These are phyloP conservation scores for Lagopus leucura DNA, from an alignment of 2,113 vertebrate species.

Conservation along the genomic window DNA sequence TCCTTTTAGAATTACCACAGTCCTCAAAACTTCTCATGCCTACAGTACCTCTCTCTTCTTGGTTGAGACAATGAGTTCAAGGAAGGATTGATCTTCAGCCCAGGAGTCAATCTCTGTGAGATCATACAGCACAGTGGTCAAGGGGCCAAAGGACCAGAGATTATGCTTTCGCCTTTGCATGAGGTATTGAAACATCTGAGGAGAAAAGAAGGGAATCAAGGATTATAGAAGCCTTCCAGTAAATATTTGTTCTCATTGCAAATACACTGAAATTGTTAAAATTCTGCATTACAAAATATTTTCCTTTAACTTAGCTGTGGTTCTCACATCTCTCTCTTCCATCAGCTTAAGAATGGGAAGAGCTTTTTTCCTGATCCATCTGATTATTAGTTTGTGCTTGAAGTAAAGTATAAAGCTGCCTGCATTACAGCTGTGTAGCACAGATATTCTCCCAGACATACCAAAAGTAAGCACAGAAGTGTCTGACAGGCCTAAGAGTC, in stretches of 20 bases:
- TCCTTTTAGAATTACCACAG: not conserved
- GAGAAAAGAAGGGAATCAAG: not conserved
- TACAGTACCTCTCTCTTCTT: conserved; percentile 85
- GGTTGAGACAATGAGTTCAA: conserved; percentile 91
- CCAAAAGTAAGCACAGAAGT: too few species aligned
- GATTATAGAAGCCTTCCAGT: not conserved
- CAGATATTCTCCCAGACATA: too few species aligned
- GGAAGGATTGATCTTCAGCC: conserved; percentile 89
- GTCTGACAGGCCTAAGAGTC: too few species aligned
- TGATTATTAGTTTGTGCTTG: not conserved
- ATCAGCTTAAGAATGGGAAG: not conserved
- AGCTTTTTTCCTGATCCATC: not conserved
- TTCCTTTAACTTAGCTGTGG: not conserved
- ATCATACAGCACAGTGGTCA: conserved; percentile 90
- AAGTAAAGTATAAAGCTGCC: not conserved
- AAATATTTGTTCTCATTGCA: not conserved
- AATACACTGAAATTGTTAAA: not conserved
- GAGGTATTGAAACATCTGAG: conserved; percentile 92
- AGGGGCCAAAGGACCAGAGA: conserved; percentile 89
- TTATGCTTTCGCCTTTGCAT: conserved; percentile 87
- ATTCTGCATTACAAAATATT: not conserved
- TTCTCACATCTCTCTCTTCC: not conserved
- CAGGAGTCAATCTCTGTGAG: conserved; percentile 96
- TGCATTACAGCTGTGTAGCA: too few species aligned
- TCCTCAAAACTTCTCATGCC: not conserved